phyloP scores from a whole-genome alignment of 2,797 vertebrate genomes.

The Natrix natrix region DNA sequence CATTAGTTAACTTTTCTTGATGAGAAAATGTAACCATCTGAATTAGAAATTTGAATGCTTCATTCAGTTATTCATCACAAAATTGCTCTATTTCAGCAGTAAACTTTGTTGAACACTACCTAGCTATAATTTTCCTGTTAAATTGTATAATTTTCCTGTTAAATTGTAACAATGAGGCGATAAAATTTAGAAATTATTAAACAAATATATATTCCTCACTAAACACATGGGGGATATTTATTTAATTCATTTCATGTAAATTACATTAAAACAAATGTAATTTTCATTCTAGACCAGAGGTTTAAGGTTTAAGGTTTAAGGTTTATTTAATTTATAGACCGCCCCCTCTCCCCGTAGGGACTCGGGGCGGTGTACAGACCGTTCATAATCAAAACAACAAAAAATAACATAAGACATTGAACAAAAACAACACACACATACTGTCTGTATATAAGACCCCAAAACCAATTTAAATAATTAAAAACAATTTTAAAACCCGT shows the following conservation, averaged over 20 bases:
- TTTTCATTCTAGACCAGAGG: neutral
- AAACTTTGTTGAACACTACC: neutral
- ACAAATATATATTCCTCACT: neutral
- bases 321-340: too few species aligned
- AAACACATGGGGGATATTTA: neutral
- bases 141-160: neutral
- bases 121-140: neutral
- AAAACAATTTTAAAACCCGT: too few species aligned
- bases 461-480: too few species aligned
- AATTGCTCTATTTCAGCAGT: accelerated
- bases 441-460: too few species aligned
- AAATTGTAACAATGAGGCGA: neutral
- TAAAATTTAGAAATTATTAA: neutral
- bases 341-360: too few species aligned
- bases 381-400: too few species aligned
- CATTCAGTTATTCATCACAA: neutral
- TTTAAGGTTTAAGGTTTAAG: too few species aligned
- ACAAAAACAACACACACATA: too few species aligned
- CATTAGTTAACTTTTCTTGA: neutral
- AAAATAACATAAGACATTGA: too few species aligned
- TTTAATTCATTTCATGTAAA: neutral
- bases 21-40: neutral
- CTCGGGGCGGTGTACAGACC: too few species aligned
- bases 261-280: neutral
- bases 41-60: neutral